Base-by-base conservation (phyloP, 2,113 vertebrate genomes). In the Ellobius talpinus region DNA sequence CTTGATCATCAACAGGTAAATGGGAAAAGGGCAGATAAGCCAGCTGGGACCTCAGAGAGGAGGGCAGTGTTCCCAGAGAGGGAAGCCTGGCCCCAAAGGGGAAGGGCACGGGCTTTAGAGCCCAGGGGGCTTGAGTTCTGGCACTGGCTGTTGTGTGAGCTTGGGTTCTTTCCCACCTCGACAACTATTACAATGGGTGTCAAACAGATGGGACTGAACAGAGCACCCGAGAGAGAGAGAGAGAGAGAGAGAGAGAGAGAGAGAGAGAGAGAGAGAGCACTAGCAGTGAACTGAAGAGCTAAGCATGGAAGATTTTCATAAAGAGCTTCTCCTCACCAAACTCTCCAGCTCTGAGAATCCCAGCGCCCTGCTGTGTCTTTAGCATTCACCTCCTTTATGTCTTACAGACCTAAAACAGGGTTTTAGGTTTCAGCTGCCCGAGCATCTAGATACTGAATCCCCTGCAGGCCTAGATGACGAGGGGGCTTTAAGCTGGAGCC, bases 41-140 rank as follows among this genome's bases (percentile, higher is more conserved):
- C n/a, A 45, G 70, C 0, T n/a, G 33, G 55, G 74, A 45, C 6
- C 31, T 6, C 10, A 33, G 31, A 68, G 5, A 24, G 5, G 55
- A 78, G 63, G 12, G 6, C 42, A 5, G 7, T 26, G 47, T 78
- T 73, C 65, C 39, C 19, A 45, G 36, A 79, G 76, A 7, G 66
- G 13, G 45, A 21, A 0, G 68, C 55, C 2, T 39, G 52, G 39
- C 2, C 13, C 6, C 79, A 7, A 74, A 7, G 4, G 2, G 23
- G 0, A 33, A 73, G 8, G 24, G 3, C 0, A 63, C 0, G 4
- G 50, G 36, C 19, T 77, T 63, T 42, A 50, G 70, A 31, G 36
- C 73, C 6, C 24, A 42, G 63, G 11, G 45, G 58, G 72, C 47
- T 58, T 4, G 24, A 63, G 47, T 36, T 91, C 63, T 86, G 47